Base-by-base conservation (phyloP, 1,140 invertebrate species). In the Anthonomus grandis region DNA sequence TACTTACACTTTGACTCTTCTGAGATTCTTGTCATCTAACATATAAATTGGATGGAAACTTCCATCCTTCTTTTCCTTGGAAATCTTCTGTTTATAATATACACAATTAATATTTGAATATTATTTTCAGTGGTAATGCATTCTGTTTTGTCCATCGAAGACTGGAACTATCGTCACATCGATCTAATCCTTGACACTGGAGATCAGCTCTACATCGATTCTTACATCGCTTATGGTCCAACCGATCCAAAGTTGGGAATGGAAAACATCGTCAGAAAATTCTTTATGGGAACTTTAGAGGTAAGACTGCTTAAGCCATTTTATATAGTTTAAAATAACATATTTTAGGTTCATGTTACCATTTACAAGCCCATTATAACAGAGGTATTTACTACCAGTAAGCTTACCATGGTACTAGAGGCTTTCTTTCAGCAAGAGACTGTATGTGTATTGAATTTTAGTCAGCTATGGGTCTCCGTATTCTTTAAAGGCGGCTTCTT, bases 201-300 rank as follows among this genome's bases (percentile, higher is more conserved):
- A 0, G 64, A 72, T 46, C 65, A 71, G 38, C 50, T 73, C 4
- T 73, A 69, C 41, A 65, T 68, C 13, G 70, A 72, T 46, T 71
- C 69, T 1, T 72, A 69, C 52, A 68, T 71, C n/a, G 53, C 64
- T 0, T 72, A 69, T 44, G 59, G 62, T 6, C 67, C 70, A 6
- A 64, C 50, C 19, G 63, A 66, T 49, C 56, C 37, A 6, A 65
- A 68, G 39, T 55, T 71, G 2, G 58, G 60, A 2, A 57, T 71
- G 37, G 59, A 64, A 22, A 64, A 69, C 34, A 34, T 69, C 8
- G 31, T 70, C n/a, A 57, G 67, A 18, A 61, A 67, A 24, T 62
- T 70, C 31, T 64, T 63, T 41, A 57, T 59, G 24, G 27, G 37
- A 31, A 46, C 46, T 22, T 37, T 63, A 9, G 36, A 48, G 19